Percentiles rank a stretch among this genome's conserved stretches.
phyloP scores from a whole-genome alignment of 2,113 vertebrate species.

The Melanerpes aurifrons region DNA sequence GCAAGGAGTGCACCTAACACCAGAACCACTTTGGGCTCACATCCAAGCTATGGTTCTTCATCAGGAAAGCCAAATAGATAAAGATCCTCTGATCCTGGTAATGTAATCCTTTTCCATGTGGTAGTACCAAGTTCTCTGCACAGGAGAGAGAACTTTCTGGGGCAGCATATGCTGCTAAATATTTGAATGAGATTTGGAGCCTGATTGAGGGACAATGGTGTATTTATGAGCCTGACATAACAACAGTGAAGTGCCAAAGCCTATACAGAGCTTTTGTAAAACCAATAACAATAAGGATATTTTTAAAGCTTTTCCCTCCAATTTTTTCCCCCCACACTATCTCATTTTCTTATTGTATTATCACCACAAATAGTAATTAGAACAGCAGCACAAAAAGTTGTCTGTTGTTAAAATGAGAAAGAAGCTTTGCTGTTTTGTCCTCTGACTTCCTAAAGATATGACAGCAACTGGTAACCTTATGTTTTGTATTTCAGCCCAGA shows the following conservation, averaged over 20 bases:
- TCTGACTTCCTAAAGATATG: background rate
- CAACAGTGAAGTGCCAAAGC: background rate
- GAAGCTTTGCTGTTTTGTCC: background rate
- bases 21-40: background rate
- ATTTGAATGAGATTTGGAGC: background rate
- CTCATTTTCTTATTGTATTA: background rate
- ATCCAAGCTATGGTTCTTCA: background rate
- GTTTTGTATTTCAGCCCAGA: background rate
- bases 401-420: background rate
- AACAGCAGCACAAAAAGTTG: background rate
- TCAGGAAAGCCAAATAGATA: background rate
- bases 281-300: background rate
- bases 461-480: background rate
- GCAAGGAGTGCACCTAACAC: background rate
- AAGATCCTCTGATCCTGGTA: background rate
- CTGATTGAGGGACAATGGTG: background rate
- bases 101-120: background rate
- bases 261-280: background rate
- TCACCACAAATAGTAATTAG: background rate
- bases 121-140: background rate
- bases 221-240: background rate
- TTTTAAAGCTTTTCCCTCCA: background rate
- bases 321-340: background rate
- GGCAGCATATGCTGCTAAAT: background rate
- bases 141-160: background rate